Conservation (phyloP, 2,888 invertebrate species). For the Xestia rhomboidea region DNA sequence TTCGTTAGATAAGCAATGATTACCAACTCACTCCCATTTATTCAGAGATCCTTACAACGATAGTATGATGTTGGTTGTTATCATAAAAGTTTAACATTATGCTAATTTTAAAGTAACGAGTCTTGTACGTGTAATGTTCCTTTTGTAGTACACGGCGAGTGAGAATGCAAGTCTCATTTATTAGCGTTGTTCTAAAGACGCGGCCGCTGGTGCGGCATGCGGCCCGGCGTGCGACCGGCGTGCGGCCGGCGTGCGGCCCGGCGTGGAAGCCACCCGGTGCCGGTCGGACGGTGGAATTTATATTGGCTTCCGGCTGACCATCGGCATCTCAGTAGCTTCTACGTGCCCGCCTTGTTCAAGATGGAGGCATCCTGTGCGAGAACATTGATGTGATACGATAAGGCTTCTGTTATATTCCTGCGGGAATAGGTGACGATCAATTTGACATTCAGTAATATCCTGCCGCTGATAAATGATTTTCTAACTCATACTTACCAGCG, state of each 20-base stretch:
- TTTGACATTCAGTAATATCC: not conserved
- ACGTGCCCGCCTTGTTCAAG: constrained; percentile 7
- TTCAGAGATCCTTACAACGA: not conserved
- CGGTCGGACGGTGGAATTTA: constrained; percentile 34
- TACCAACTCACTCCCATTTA: not conserved
- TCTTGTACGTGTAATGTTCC: constrained; percentile 11
- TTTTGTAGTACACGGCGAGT: constrained; percentile 5
- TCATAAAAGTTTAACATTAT: constrained; percentile 37
- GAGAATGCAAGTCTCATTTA: constrained; percentile 30
- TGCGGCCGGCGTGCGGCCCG: not conserved
- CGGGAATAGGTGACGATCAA: not conserved
- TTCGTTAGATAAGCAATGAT: constrained; percentile 5
- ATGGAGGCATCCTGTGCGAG: not conserved
- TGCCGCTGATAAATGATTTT: not conserved
- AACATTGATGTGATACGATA: not conserved
- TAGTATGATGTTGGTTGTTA: constrained; percentile 10
- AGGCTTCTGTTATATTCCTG: not conserved
- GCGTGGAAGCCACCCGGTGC: not conserved
- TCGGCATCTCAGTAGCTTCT: constrained; percentile 23
- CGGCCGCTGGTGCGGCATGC: not conserved
- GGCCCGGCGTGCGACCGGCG: not conserved
- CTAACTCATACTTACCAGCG: too few relatives aligned
- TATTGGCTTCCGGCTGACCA: constrained; percentile 43
- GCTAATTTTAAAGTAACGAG: constrained; percentile 28
- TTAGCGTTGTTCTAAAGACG: constrained; percentile 22